phyloP scores from a whole-genome alignment of 2,888 invertebrate species.

The Lamellibrachia columna region DNA sequence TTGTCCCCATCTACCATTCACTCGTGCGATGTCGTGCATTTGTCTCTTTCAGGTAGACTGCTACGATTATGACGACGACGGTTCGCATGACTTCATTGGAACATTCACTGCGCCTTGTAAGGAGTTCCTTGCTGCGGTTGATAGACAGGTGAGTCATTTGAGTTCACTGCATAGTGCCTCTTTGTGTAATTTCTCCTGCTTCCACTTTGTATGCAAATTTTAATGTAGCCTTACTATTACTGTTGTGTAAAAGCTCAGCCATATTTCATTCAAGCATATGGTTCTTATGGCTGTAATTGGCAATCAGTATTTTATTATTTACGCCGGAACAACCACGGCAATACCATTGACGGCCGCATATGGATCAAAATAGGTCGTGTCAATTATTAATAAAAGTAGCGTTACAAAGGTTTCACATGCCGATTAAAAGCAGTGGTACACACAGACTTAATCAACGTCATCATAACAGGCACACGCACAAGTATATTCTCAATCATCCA shows the following conservation, averaged over 20 bases:
- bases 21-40: neutral
- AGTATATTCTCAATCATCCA: neutral
- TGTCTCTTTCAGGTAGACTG: constrained; percentile 36
- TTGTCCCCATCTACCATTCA: neutral
- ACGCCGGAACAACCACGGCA: neutral
- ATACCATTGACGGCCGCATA: neutral
- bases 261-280: too few relatives aligned
- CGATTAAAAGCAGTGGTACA: neutral
- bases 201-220: neutral
- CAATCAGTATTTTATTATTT: neutral
- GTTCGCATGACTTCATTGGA: constrained; percentile 42
- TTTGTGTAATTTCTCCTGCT: neutral
- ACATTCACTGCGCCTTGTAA: constrained; percentile 35
- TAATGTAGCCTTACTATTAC: neutral
- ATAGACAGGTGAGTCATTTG: constrained; percentile 25
- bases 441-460: neutral
- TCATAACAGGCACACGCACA: neutral
- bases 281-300: neutral
- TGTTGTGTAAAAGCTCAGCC: neutral
- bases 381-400: neutral
- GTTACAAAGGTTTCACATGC: neutral
- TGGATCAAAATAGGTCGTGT: neutral
- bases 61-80: constrained; percentile 40
- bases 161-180: neutral
- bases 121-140: constrained; percentile 8